phyloP scores from a whole-genome alignment of 2,113 vertebrate genomes.

The Dromas ardeola region DNA sequence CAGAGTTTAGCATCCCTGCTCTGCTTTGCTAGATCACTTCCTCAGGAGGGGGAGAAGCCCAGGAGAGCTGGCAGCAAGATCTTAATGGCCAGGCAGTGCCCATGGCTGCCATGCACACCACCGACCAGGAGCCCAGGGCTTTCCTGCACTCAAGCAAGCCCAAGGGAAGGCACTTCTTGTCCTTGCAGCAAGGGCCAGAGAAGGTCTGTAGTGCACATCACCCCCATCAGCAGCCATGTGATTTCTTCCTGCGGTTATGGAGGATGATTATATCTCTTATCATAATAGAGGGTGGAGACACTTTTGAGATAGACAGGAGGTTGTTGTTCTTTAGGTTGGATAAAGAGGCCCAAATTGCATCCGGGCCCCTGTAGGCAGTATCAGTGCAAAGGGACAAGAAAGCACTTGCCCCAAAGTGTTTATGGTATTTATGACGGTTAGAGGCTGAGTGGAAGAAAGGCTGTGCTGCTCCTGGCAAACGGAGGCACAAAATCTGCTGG shows the following conservation, averaged over 20 bases:
- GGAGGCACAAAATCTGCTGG: background rate
- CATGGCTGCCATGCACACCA: background rate
- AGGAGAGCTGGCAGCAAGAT: background rate
- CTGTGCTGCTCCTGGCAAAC: background rate
- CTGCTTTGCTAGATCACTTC: background rate
- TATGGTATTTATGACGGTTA: background rate
- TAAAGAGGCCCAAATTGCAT: background rate
- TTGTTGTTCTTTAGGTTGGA: background rate
- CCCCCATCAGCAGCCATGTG: background rate
- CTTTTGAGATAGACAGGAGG: background rate
- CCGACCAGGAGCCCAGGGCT: accelerated
- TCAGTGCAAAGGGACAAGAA: background rate
- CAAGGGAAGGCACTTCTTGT: background rate
- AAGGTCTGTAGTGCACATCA: background rate
- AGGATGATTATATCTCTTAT: background rate
- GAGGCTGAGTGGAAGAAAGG: background rate
- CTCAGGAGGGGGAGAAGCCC: background rate
- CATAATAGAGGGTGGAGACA: background rate
- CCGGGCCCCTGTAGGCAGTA: accelerated
- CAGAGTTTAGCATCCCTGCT: background rate
- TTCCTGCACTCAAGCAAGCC: background rate
- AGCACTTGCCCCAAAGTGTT: background rate
- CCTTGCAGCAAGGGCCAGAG: background rate
- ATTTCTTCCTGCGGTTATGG: background rate
- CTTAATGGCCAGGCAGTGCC: background rate